Evolutionary conservation across 2,888 invertebrate genomes (phyloP), one percentile per base, ranked within the genome.

Genomic region (Idaea biselata): DNA sequence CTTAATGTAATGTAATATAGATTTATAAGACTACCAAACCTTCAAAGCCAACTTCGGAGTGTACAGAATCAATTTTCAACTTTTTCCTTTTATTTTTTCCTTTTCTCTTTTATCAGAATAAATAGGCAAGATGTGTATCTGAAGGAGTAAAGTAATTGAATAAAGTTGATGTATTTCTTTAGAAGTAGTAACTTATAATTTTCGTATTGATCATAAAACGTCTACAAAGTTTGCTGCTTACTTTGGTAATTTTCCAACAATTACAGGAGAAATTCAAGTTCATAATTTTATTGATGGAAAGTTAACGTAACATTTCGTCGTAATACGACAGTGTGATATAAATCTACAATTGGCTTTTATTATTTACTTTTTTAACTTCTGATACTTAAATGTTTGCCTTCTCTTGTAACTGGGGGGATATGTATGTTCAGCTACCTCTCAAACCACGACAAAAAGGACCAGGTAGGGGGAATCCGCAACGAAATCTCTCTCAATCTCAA

Each of bases 121-220:
- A 44, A 44, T 44, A 44, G 44, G 44, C 44, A 14, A 14, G 44
- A 44, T 44, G 14, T 14, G 11, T 25, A 25, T 25, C 25, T 25
- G 1, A 25, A 44, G 8, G 14, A 44, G 14, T 3, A 14, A 44
- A 1, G 44, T 44, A 44, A 44, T 44, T 44, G 44, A 44, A 18
- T 59, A 11, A 32, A 18, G 55, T 31, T 18, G 31, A 16, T 31
- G 7, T 60, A 2, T 53, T 11, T 14, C 68, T 71, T 59, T 64
- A 8, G 44, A 44, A 44, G 44, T 44, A 44, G 3, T 44, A 44
- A 44, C 14, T 44, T 44, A 44, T 44, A 14, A 44, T 44, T 44
- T 44, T 44, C 44, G 44, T 44, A 44, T 44, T 14, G 44, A 44
- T 44, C 14, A 44, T 44, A 14, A 44, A 44, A 44, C 44, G 14